Percentiles rank a stretch among this genome's conserved stretches.
These are phyloP conservation scores for Kradibia gibbosae DNA, from an alignment of 1,140 invertebrate genomes.

Conservation along the genomic window DNA sequence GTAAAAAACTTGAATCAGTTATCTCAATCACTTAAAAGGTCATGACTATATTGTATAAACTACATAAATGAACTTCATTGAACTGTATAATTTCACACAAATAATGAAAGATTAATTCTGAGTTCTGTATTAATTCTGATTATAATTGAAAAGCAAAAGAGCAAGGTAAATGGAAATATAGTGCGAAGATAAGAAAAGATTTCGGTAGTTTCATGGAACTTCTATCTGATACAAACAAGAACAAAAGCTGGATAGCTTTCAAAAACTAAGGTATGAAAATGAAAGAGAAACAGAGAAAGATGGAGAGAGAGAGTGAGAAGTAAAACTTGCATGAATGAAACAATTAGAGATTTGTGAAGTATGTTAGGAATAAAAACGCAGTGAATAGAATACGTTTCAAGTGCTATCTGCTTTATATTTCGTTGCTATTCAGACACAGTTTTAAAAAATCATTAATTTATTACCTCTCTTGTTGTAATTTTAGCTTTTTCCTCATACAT, in stretches of 20 bases:
- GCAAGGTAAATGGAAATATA: not conserved
- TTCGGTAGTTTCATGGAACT: not conserved
- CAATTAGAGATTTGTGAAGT: not conserved
- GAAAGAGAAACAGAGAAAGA: not conserved
- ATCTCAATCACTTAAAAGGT: not conserved
- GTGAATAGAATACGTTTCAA: not conserved
- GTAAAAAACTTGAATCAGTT: not conserved
- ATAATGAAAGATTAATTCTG: constrained; percentile 26
- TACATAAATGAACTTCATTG: constrained; percentile 25
- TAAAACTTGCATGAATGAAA: not conserved
- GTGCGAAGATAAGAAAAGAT: not conserved
- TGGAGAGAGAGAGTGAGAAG: not conserved
- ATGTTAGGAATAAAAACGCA: constrained; percentile 26
- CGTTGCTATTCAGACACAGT: constrained; percentile 50
- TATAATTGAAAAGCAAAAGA: not conserved
- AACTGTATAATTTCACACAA: constrained; percentile 34
- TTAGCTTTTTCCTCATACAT: not conserved
- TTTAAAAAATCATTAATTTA: not conserved
- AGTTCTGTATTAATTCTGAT: not conserved
- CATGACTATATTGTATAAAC: constrained; percentile 26
- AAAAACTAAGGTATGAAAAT: not conserved
- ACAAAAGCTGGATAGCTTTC: not conserved
- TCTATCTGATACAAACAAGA: constrained; percentile 29
- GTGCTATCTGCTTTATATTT: constrained; percentile 45
- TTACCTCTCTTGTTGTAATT: not conserved